Evolutionary conservation across 2,797 vertebrate genomes (phyloP), one percentile per base, ranked within the genome.

Genomic region (Siniperca obscura): DNA sequence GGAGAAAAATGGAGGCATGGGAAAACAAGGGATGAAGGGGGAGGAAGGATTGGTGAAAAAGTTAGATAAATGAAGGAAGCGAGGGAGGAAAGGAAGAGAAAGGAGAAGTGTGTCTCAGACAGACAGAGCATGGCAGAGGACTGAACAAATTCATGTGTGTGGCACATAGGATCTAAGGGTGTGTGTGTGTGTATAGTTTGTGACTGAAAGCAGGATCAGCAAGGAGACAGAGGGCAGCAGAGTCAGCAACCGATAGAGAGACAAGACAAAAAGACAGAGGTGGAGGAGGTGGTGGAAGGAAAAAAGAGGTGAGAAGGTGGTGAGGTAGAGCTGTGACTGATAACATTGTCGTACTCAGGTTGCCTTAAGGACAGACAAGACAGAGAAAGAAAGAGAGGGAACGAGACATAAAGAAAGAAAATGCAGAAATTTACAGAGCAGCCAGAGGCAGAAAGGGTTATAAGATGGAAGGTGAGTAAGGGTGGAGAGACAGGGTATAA

Each of bases 331-430:
- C 71, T 69, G 81, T 93, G 92, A 94, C 94, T 93, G 93, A 94
- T 95, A 94, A 93, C 91, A 93, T 83, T 91, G 93, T 93, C 66
- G 76, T 86, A 83, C 87, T 89, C 82, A 50, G 90, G 91, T 92
- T 93, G 93, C 93, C 93, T 94, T 93, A 94, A 94, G 94, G 95
- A 89, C 91, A 92, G 89, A 91, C 90, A 90, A 91, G 88, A 88
- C 67, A 2, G 86, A 85, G 82, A 88, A 72, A 83, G 78, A 90
- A 74, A 91, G 78, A 82, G 76, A 60, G 64, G 73, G 85, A 90
- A 88, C 70, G 80, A 91, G 90, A 90, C 86, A 78, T 72, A 83
- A 86, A 88, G 82, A 84, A 87, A 81, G 84, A 84, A 89, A 89
- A 86, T 68, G 70, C 13, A 38, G 82, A 86, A 90, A 87, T 90